Percentiles rank a stretch among this genome's conserved stretches.
These are phyloP conservation scores for Agrochola lychnidis DNA, from an alignment of 2,888 invertebrate species.

Conservation along the genomic window DNA sequence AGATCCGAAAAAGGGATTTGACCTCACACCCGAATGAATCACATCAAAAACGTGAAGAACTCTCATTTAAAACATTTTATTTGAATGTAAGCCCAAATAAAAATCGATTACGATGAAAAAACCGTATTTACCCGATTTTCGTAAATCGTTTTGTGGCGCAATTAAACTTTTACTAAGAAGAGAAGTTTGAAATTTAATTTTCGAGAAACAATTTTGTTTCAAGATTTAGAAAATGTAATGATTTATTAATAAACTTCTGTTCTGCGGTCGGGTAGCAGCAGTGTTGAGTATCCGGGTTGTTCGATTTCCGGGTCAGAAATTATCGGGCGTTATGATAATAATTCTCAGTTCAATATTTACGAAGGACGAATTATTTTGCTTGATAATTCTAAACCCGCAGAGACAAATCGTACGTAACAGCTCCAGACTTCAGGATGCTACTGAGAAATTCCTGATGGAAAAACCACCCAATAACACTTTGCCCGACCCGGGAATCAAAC, in stretches of 20 bases:
- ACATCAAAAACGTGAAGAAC: conserved; percentile 53
- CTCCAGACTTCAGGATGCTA: too few relatives aligned
- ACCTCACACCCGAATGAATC: conserved; percentile 40
- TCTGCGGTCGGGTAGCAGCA: conserved; percentile 23
- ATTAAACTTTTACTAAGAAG: conserved; percentile 39
- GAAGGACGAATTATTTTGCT: neutral
- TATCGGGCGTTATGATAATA: conserved; percentile 4
- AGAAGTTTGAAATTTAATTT: conserved; percentile 56
- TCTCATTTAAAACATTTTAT: conserved; percentile 56
- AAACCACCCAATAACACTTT: too few relatives aligned
- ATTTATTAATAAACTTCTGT: conserved; percentile 62
- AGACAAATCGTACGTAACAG: too few relatives aligned
- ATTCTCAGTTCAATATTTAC: neutral
- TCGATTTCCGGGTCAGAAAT: conserved; percentile 35
- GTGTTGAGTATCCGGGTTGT: conserved; percentile 21
- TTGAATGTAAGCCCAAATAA: conserved; percentile 46
- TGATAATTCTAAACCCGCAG: neutral
- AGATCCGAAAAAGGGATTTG: conserved; percentile 54
- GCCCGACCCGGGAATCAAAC: too few relatives aligned
- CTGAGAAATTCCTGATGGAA: too few relatives aligned
- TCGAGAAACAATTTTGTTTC: conserved; percentile 52
- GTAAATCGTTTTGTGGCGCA: conserved; percentile 34
- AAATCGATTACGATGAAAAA: conserved; percentile 57
- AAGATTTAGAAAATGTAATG: conserved; percentile 41
- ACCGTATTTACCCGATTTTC: conserved; percentile 30